Percentiles rank a stretch among this genome's conserved stretches.
These are phyloP conservation scores for Spheniscus mendiculus DNA, from an alignment of 2,113 vertebrate species.

Conservation along the genomic window DNA sequence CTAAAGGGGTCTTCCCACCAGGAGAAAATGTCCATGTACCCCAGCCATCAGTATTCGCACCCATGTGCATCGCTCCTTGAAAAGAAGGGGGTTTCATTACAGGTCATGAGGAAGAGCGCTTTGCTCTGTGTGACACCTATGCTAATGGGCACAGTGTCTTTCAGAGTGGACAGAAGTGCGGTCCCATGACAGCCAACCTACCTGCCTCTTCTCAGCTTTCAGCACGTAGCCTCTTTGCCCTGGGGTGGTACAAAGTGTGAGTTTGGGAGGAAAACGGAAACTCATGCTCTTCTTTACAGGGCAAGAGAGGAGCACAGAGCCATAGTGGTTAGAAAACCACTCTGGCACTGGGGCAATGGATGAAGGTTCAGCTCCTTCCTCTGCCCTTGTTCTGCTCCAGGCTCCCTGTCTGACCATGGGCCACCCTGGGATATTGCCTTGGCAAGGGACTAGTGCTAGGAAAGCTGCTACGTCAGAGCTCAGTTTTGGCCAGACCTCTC, in stretches of 20 bases:
- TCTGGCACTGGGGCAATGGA: not conserved
- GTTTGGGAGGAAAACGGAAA: not conserved
- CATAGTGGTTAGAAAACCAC: not conserved
- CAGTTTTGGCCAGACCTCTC: not conserved
- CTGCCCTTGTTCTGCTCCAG: not conserved
- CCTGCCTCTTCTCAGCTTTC: not conserved
- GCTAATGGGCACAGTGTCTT: not conserved
- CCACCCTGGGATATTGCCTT: not conserved
- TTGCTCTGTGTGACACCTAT: not conserved
- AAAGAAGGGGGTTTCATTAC: not conserved
- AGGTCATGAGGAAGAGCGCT: not conserved
- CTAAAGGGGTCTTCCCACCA: not conserved
- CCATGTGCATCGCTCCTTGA: not conserved
- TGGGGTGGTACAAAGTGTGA: not conserved
- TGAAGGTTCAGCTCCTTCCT: not conserved
- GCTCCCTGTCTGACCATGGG: not conserved
- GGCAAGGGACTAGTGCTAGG: not conserved
- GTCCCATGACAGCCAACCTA: not conserved
- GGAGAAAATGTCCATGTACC: not conserved
- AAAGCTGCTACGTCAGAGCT: not conserved
- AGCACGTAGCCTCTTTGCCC: not conserved
- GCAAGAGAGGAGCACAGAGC: not conserved
- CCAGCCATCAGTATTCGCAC: not conserved
- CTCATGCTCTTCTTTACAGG: not conserved
- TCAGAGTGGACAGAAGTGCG: not conserved